Base-by-base conservation (phyloP, 2,888 invertebrate species). In the Pherbina coryleti region DNA sequence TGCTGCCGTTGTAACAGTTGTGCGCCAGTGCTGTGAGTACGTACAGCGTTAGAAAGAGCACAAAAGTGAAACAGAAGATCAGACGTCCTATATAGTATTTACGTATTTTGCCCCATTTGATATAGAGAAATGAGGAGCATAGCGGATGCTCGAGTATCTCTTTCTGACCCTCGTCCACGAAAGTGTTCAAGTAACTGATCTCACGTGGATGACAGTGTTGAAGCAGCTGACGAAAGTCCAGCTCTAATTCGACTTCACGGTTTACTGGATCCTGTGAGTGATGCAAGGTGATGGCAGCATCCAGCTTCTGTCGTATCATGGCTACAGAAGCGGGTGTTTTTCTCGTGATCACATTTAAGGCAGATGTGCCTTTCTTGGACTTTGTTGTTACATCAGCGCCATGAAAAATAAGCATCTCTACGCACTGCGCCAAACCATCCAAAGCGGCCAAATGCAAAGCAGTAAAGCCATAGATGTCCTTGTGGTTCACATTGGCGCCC, bases 71-170 rank as follows among this genome's bases (percentile, higher is more conserved):
- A 88, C 95, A 95, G 83, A 96, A 92, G 80, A 95, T 91, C 82
- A 96, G 91, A 75, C 96, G 91, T 0, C 94, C 95, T 17, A 96
- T 93, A 85, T 96, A 96, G 86, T 96, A 97, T 90, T 96, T 96
- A 37, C 96, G 92, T 82, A 97, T 96, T 88, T 96, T 96, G 84
- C 95, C 95, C 97, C 97, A 97, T 87, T 97, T 97, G 73, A 97
- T 92, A 86, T 96, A 94, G 0, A 97, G 91, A 86, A 97, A 97
- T 0, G 96, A 96, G 9, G 96, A 95, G 87, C 96, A 96, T 5
- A 97, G 90, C 0, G 97, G 97, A 90, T 97, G 97, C 74, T 96
- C 92, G 3, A 97, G 89, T 55, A 97, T 94, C 87, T 96, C 95
- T 85, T 96, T 96, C 86, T 96, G 96, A 0, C 96, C 96, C 88